These are phyloP conservation scores for Stomatorhinus ivindoensis DNA, from an alignment of 2,113 vertebrate genomes.

Conservation along the genomic window DNA sequence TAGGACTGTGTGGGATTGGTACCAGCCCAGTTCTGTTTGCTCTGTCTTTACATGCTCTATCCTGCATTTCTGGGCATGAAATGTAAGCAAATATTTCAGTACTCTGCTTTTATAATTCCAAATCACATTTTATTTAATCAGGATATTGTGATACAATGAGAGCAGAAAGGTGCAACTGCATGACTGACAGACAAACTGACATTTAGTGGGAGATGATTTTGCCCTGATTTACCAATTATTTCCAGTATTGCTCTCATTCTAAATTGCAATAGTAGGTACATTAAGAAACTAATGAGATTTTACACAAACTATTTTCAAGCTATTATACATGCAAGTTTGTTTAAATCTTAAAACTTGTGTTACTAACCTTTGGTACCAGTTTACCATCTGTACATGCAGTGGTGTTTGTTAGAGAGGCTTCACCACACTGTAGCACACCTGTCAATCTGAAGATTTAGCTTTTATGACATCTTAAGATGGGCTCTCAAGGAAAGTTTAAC, in stretches of 20 bases:
- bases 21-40: neutral
- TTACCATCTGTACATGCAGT: neutral
- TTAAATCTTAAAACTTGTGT: neutral
- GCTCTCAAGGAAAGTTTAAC: neutral
- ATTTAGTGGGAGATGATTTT: neutral
- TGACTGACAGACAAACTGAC: neutral
- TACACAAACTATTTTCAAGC: neutral
- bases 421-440: neutral
- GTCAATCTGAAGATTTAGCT: neutral
- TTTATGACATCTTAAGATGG: neutral
- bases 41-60: neutral
- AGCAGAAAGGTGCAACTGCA: neutral
- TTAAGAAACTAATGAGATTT: neutral
- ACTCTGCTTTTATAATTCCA: neutral
- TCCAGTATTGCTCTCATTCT: neutral
- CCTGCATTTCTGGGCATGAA: neutral
- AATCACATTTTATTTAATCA: conserved; percentile 11
- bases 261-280: neutral
- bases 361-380: neutral
- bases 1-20: neutral
- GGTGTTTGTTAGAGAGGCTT: neutral
- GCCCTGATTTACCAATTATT: neutral
- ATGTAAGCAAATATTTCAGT: neutral
- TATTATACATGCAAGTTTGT: neutral
- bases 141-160: neutral